Evolutionary conservation across 1,140 invertebrate species (phyloP).

Genomic region (Rhizoglyphus robini): DNA sequence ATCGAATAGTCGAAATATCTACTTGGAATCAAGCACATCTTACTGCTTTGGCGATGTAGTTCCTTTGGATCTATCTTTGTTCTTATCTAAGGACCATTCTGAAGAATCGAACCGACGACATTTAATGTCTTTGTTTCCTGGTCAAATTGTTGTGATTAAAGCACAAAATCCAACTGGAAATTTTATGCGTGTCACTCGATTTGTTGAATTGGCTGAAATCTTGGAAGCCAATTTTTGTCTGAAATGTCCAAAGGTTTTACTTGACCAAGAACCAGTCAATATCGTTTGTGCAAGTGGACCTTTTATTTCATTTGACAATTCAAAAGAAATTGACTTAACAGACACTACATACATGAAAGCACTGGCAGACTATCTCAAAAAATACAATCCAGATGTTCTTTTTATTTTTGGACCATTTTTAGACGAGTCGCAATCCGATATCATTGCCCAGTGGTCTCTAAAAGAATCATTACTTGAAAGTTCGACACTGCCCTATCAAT

Average conservation of each 20-base stretch:
- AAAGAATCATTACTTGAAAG: conserved; percentile 4
- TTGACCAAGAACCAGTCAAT: not conserved
- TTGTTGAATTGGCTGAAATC: not conserved
- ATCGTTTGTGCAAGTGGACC: conserved; percentile 8
- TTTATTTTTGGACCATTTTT: conserved; percentile 70
- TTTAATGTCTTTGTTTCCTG: not conserved
- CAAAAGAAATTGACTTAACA: not conserved
- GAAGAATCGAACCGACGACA: not conserved
- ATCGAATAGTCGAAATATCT: conserved; percentile 42
- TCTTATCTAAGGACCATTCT: not conserved
- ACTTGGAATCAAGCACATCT: not conserved
- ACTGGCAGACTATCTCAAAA: conserved; percentile 40
- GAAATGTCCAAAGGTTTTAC: conserved; percentile 4
- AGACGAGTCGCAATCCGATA: conserved; percentile 36
- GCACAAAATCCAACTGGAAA: not conserved
- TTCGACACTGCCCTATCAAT: not conserved
- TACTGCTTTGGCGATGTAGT: not conserved
- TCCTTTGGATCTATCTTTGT: not conserved
- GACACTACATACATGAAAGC: conserved; percentile 7
- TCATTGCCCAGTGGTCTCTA: conserved; percentile 6
- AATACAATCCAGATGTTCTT: conserved; percentile 50
- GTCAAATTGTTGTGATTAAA: conserved; percentile 5
- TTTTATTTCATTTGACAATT: not conserved
- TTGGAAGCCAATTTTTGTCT: not conserved
- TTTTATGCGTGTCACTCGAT: not conserved